Conservation (phyloP, 1,140 invertebrate genomes). For the Macrobrachium rosenbergii region DNA sequence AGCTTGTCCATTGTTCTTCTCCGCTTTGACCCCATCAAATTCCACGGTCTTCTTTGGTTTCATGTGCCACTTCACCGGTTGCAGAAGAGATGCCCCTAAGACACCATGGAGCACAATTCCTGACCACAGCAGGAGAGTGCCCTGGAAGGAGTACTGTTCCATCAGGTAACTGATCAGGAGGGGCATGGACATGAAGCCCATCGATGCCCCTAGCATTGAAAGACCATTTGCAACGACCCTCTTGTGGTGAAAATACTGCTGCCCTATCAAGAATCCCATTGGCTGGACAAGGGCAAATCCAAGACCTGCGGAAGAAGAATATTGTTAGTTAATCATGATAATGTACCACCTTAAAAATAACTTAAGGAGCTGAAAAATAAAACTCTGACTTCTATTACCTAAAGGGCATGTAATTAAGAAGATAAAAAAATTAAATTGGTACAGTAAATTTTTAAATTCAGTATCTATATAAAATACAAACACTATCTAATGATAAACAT, state of each 20-base stretch:
- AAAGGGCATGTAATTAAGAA: neutral
- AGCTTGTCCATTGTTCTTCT: slow-evolving; percentile 20
- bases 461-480: no score
- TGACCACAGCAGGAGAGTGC: slow-evolving; percentile 47
- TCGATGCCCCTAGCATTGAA: slow-evolving; percentile 34
- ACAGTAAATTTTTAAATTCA: no score
- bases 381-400: neutral
- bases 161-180: slow-evolving; percentile 21
- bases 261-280: slow-evolving; percentile 37
- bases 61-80: slow-evolving; percentile 45
- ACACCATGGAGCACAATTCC: slow-evolving; percentile 42
- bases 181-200: slow-evolving; percentile 38
- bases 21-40: neutral
- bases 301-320: slow-evolving; percentile 11
- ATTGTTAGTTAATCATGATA: neutral
- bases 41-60: slow-evolving; percentile 7
- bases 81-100: slow-evolving; percentile 29
- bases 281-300: slow-evolving; percentile 18
- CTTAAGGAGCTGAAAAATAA: neutral
- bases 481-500: no score
- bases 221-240: slow-evolving; percentile 42
- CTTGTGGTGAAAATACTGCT: slow-evolving; percentile 35
- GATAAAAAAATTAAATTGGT: neutral
- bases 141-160: slow-evolving; percentile 19
- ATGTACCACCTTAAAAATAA: neutral